phyloP scores from a whole-genome alignment of 2,797 vertebrate species.

The Mus spretus region DNA sequence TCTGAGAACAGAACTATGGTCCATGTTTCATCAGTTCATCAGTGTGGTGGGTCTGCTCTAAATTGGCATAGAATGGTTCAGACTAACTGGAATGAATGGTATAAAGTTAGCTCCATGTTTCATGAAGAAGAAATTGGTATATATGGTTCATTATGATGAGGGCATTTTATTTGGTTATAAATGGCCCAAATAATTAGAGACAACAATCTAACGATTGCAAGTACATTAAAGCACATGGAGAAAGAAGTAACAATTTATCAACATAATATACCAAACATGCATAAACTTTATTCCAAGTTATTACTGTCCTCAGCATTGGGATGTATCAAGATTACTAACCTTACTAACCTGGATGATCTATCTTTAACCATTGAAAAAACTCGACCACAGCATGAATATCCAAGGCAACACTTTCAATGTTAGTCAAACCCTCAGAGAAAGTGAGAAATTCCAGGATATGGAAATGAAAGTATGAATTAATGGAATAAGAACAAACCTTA shows the following conservation, averaged over 20 bases:
- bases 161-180: neutral
- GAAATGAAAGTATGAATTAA: neutral
- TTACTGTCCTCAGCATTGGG: neutral
- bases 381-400: accelerated
- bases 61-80: neutral
- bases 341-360: neutral
- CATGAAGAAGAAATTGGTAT: neutral
- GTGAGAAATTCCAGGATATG: neutral
- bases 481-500: neutral
- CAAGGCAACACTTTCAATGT: neutral
- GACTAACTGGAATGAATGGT: neutral
- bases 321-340: neutral
- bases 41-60: neutral
- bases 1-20: accelerated
- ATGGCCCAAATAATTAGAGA: neutral
- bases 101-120: neutral
- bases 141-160: neutral
- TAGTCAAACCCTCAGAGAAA: neutral
- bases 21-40: neutral
- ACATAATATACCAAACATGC: neutral
- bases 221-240: neutral
- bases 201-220: neutral
- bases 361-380: neutral
- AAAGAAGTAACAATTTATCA: neutral
- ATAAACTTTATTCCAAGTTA: neutral